These are phyloP conservation scores for Taeniopygia guttata DNA, from an alignment of 2,797 vertebrate species.

Conservation along the genomic window DNA sequence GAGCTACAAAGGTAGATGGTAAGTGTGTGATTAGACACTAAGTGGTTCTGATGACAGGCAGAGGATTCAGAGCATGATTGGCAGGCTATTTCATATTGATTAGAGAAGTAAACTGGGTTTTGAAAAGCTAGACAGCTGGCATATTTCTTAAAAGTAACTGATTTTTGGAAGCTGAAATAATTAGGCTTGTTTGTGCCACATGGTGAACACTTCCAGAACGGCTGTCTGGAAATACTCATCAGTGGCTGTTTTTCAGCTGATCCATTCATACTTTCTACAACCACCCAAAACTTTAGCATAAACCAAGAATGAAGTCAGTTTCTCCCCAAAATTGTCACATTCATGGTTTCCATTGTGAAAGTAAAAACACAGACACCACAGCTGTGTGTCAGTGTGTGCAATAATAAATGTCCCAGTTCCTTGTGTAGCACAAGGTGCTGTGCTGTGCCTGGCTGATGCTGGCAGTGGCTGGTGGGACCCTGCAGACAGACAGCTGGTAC, in stretches of 20 bases:
- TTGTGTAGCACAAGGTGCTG: rapidly evolving
- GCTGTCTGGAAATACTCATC: background rate
- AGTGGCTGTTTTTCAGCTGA: background rate
- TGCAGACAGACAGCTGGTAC: background rate
- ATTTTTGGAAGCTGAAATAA: background rate
- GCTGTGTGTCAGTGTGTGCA: background rate
- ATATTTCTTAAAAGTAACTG: background rate
- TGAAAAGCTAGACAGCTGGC: background rate
- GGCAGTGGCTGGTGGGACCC: background rate
- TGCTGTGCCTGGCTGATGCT: background rate
- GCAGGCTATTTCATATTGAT: background rate
- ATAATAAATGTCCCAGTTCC: background rate
- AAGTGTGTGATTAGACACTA: background rate
- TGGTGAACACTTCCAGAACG: background rate
- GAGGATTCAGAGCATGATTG: background rate
- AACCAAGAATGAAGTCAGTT: background rate
- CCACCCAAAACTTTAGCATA: background rate
- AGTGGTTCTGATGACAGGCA: background rate
- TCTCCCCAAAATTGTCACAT: background rate
- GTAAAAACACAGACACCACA: background rate
- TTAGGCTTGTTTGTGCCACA: background rate
- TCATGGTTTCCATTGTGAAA: background rate
- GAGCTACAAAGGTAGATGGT: background rate
- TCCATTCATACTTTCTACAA: background rate
- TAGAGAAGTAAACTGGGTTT: background rate